Conservation (phyloP, 2,888 invertebrate genomes). For the Tortricodes alternella region DNA sequence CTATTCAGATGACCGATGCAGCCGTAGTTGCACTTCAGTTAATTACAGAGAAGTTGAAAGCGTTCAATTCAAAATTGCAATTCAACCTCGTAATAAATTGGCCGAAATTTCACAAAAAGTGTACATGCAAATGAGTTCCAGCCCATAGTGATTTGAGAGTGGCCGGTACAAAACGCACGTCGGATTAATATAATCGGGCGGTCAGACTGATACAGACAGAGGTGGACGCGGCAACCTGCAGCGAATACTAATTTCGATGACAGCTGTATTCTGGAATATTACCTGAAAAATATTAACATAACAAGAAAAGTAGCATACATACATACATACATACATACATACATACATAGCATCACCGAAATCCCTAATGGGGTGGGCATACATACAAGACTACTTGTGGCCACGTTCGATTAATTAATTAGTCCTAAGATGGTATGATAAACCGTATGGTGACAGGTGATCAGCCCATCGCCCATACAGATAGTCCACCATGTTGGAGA, state of each 20-base stretch:
- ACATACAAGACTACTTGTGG: no score
- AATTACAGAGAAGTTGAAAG: constrained; percentile 10
- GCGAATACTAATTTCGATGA: constrained; percentile 64
- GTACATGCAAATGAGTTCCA: constrained; percentile 33
- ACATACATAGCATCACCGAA: no score
- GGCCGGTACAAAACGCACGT: constrained; percentile 62
- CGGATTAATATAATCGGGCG: constrained; percentile 67
- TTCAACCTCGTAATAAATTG: constrained; percentile 2
- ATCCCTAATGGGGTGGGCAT: no score
- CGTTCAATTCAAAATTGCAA: constrained; percentile 17
- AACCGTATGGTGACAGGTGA: no score
- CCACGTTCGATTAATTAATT: no score
- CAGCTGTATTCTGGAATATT: constrained; percentile 14
- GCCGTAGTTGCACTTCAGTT: constrained; percentile 12
- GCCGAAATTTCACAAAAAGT: constrained; percentile 23
- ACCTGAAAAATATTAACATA: no score
- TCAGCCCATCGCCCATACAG: no score
- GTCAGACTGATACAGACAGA: constrained; percentile 56
- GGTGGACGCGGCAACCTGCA: constrained; percentile 56
- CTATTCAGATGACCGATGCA: constrained; percentile 3
- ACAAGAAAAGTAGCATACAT: no score
- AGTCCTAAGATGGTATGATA: no score
- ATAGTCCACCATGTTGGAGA: no score
- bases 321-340: background rate
- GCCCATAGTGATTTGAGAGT: constrained; percentile 43